Conservation (phyloP, 2,113 vertebrate species). For the Sebastes fasciatus region DNA sequence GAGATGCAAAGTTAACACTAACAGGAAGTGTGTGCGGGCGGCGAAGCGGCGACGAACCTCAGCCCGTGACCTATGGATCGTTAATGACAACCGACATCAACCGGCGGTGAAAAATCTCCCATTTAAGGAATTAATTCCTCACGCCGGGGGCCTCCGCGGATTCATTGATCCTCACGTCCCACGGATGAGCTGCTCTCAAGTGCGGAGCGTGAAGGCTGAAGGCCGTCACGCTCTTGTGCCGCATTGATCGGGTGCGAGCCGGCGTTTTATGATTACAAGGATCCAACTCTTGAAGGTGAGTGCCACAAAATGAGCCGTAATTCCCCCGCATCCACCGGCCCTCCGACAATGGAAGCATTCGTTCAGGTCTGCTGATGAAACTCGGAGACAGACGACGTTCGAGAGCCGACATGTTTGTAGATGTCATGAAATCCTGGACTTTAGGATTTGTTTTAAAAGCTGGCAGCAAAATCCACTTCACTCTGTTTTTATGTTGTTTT, state of each 20-base stretch:
- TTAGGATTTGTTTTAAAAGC: slow-evolving; percentile 30
- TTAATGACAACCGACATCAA: slow-evolving; percentile 7
- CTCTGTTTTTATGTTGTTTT: not conserved
- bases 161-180: slow-evolving; percentile 49
- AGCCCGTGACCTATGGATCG: too few species aligned
- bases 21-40: not conserved
- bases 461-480: slow-evolving; percentile 15
- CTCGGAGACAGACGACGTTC: not conserved
- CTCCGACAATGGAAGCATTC: slow-evolving; percentile 9
- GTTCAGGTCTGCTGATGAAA: slow-evolving; percentile 40
- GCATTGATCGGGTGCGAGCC: slow-evolving; percentile 24
- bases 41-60: not conserved
- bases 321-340: slow-evolving; percentile 5
- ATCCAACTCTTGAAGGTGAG: slow-evolving; percentile 40
- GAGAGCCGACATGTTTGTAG: slow-evolving; percentile 9
- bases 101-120: slow-evolving; percentile 5
- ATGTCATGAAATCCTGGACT: slow-evolving; percentile 32
- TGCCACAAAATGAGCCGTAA: slow-evolving; percentile 15
- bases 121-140: slow-evolving; percentile 23
- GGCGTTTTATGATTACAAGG: slow-evolving; percentile 27
- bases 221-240: slow-evolving; percentile 17
- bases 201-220: slow-evolving; percentile 8
- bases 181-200: slow-evolving; percentile 17
- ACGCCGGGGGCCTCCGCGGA: not conserved
- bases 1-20: not conserved